phyloP scores from a whole-genome alignment of 2,888 invertebrate genomes.

The Mylabris sibirica region DNA sequence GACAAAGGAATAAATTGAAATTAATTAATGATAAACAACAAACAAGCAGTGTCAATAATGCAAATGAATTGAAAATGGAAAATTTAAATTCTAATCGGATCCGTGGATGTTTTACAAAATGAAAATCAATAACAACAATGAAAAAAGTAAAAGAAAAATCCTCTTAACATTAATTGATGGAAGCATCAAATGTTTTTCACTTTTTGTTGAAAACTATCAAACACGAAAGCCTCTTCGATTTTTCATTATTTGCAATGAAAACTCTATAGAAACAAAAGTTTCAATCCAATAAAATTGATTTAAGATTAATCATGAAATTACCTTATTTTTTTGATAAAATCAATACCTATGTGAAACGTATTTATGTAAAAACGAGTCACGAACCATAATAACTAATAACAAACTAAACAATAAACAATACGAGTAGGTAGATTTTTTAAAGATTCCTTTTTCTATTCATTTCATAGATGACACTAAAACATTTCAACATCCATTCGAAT shows the following conservation, averaged over 20 bases:
- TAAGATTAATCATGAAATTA: background rate
- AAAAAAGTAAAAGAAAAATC: background rate
- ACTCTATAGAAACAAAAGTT: background rate
- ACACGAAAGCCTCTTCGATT: background rate
- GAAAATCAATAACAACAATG: background rate
- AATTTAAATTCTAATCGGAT: background rate
- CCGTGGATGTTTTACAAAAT: background rate
- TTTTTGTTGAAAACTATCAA: background rate
- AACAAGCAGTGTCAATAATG: background rate
- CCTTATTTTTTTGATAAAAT: background rate
- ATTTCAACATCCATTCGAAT: background rate
- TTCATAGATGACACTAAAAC: background rate
- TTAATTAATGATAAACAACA: background rate
- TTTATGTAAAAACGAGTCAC: background rate
- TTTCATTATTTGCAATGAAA: background rate
- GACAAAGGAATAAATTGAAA: slow-evolving; percentile 6
- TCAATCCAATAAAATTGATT: background rate
- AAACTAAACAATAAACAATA: background rate
- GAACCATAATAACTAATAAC: too few relatives aligned
- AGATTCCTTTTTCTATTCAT: background rate
- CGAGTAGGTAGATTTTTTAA: background rate
- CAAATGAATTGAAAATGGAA: background rate
- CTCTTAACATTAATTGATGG: background rate
- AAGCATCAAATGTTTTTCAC: background rate
- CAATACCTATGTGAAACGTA: background rate